Conservation (phyloP, 2,797 vertebrate genomes). For the Gastrophryne carolinensis region DNA sequence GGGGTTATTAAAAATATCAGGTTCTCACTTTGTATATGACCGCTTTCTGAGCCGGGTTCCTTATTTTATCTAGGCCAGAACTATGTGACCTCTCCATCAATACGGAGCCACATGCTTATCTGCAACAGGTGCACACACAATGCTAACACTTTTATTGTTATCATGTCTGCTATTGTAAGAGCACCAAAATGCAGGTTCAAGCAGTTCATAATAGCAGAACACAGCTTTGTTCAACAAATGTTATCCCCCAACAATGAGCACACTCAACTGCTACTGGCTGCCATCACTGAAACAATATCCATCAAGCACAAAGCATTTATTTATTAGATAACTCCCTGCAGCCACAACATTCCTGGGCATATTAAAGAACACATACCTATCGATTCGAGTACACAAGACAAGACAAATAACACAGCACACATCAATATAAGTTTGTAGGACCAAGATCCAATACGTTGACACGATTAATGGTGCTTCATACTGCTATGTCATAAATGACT, state of each 20-base stretch:
- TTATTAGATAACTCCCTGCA: background rate
- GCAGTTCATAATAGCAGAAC: background rate
- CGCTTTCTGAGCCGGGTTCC: background rate
- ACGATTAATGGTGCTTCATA: too few species aligned
- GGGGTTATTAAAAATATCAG: background rate
- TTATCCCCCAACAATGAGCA: constrained; percentile 5
- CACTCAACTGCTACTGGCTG: background rate
- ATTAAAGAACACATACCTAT: too few species aligned
- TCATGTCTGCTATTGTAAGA: constrained; percentile 15
- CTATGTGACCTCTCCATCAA: background rate
- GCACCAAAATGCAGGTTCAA: background rate
- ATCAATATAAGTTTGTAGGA: too few species aligned
- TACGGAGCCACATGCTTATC: background rate
- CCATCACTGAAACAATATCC: background rate
- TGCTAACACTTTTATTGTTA: constrained; percentile 4
- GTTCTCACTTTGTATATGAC: background rate
- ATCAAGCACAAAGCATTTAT: background rate
- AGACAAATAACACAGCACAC: too few species aligned
- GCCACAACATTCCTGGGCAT: too few species aligned
- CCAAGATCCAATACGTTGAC: too few species aligned
- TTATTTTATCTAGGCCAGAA: background rate
- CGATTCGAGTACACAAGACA: too few species aligned
- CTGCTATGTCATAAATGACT: too few species aligned
- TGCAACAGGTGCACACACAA: background rate
- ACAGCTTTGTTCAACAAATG: constrained; percentile 1